Base-by-base conservation (phyloP, 2,797 vertebrate genomes). In the Cyprinella venusta region DNA sequence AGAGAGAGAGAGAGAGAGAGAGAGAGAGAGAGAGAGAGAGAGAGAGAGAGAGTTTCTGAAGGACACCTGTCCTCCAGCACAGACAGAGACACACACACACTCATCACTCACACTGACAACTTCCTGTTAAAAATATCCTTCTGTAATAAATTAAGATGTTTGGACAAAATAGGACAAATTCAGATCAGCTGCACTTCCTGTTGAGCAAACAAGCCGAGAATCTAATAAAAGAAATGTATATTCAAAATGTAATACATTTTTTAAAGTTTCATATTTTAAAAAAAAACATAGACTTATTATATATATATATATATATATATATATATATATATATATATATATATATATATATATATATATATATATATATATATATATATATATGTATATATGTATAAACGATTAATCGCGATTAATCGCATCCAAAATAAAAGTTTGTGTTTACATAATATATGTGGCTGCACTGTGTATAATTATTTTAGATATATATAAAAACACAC, bases 121-220 rank as follows among this genome's bases (percentile, higher is more conserved):
- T 84, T 65, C 79, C 82, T 36, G 48, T 79, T 70, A 76, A 80
- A 87, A 86, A 83, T 79, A 82, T 84, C 84, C 79, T 38, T 24
- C 79, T 70, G 69, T 88, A 80, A 86, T 88, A 78, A 83, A 86
- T 88, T 64, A 84, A 86, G 52, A 82, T 86, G 85, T 83, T 86
- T 81, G 59, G 71, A 80, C 82, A 88, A 80, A 88, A 81, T 82
- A 82, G 80, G 86, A 85, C 52, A 40, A 24, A 76, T 59, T 59
- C 52, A 76, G 52, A 64, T 0, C 72, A 40, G 72, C 48, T 45
- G 76, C 5, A 26, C 74, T 76, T 76, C 36, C n/a, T 76, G 54
- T 40, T 61, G 36, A 76, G 33, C 50, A 59, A 5, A 36, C 15
- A 24, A 15, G 6, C 10, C 2, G 30, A 16, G 10, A 7, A 75